A percentile compares a stretch with the other conserved stretches of the same genome.
Evolutionary conservation across 2,888 invertebrate genomes (phyloP).

Genomic region (Dasypolia templi): DNA sequence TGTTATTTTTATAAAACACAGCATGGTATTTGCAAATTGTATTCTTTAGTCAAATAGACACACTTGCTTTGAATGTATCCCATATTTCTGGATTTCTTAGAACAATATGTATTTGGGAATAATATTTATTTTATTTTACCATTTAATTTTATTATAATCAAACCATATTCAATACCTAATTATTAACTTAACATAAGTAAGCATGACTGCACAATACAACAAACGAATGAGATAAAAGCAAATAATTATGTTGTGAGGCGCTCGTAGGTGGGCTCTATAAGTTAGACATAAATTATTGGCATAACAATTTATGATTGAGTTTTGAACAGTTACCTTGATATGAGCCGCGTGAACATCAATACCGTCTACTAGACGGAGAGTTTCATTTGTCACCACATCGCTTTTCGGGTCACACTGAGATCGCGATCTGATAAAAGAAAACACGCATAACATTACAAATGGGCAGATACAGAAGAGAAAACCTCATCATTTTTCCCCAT

Average conservation of each 20-base stretch:
- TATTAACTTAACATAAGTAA: neutral
- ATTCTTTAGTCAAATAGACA: too few relatives aligned
- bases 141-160: neutral
- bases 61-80: neutral
- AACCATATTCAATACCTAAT: neutral
- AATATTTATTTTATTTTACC: neutral
- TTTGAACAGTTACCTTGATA: conserved; percentile 74
- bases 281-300: neutral
- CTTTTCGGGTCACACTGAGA: conserved; percentile 78
- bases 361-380: conserved; percentile 78
- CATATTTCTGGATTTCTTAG: neutral
- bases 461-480: conserved; percentile 5
- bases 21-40: too few relatives aligned
- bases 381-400: conserved; percentile 76
- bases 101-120: neutral
- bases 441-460: conserved; percentile 50
- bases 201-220: conserved; percentile 12
- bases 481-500: neutral
- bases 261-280: neutral
- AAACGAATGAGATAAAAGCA: conserved; percentile 4
- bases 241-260: conserved; percentile 2
- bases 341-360: conserved; percentile 82
- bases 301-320: neutral
- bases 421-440: conserved; percentile 72
- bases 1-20: too few relatives aligned